Evolutionary conservation across 1,140 invertebrate genomes (phyloP), one percentile per base, ranked within the genome.

Genomic region (Panagrolaimus sp.): DNA sequence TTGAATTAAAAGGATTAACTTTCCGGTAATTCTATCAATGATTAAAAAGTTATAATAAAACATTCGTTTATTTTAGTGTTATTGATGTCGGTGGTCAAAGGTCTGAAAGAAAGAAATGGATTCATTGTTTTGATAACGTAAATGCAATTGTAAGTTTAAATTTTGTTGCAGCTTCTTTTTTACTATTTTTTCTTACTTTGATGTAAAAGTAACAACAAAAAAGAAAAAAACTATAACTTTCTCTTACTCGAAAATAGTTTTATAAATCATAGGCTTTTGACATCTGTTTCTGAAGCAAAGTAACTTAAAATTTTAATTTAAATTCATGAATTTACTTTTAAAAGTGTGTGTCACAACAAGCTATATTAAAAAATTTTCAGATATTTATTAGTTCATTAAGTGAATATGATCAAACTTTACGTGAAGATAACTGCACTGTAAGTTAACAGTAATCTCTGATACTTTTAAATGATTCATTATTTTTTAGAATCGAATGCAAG

Each of bases 41-140:
- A 53, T 1, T 61, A 45, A 20, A 68, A 23, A 16, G 9, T 44
- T 43, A 8, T 16, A 11, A 1, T 16, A 27, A 25, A 16, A 13
- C 20, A 4, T 7, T 44, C n/a, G 20, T 11, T 66, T 20, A 31
- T 74, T 79, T 43, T 70, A 85, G 84, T 63, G 85, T 86, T 5
- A 85, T 83, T 63, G 85, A 86, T 69, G 85, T 86, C 13, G 85
- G 85, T 0, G 91, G 91, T 0, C 91, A 92, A 83, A 84, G 89
- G 69, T 90, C 90, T 11, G 89, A 92, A 80, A 84, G 91, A 27
- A 89, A 89, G 74, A 91, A 91, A 82, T 91, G 90, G 65, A 91
- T 86, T 61, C 85, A 86, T 65, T 83, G 85, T 64, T 86, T 86
- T 71, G 86, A 86, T 70, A 84, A 84, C 51, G 85, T 86, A n/a